These are phyloP conservation scores for Hemithea aestivaria DNA, from an alignment of 2,888 invertebrate genomes.

Conservation along the genomic window DNA sequence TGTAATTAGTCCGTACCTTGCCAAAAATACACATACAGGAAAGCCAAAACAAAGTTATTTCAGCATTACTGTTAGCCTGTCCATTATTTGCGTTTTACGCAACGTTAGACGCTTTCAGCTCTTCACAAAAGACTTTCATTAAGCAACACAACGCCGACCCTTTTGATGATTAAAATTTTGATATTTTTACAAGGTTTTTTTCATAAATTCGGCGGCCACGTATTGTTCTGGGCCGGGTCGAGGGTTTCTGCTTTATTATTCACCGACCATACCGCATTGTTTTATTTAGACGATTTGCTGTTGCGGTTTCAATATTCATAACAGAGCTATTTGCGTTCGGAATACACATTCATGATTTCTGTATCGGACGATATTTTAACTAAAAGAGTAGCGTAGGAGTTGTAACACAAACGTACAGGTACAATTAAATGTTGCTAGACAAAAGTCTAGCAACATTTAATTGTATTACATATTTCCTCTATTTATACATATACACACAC, in stretches of 20 bases:
- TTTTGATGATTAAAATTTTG: conserved; percentile 57
- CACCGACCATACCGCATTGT: conserved; percentile 49
- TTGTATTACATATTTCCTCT: no score
- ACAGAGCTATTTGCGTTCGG: conserved; percentile 36
- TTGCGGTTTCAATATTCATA: conserved; percentile 52
- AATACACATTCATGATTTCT: conserved; percentile 7
- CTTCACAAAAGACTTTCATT: conserved; percentile 38
- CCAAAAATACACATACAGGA: conserved; percentile 15
- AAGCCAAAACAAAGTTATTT: conserved; percentile 17
- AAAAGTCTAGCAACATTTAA: no score
- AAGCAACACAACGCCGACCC: conserved; percentile 33
- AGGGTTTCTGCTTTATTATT: conserved; percentile 52
- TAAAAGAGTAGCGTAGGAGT: no score
- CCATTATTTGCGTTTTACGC: conserved; percentile 27
- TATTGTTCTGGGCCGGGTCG: conserved; percentile 55
- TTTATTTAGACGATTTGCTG: conserved; percentile 55
- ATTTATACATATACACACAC: no score
- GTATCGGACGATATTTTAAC: neutral
- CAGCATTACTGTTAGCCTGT: conserved; percentile 15
- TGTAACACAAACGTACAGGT: no score
- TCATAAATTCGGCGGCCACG: conserved; percentile 41
- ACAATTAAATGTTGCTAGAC: no score
- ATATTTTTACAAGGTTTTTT: conserved; percentile 25
- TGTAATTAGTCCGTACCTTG: conserved; percentile 10
- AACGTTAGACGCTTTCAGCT: conserved; percentile 27